phyloP scores from a whole-genome alignment of 2,888 invertebrate species.

The Acrobasis suavella region DNA sequence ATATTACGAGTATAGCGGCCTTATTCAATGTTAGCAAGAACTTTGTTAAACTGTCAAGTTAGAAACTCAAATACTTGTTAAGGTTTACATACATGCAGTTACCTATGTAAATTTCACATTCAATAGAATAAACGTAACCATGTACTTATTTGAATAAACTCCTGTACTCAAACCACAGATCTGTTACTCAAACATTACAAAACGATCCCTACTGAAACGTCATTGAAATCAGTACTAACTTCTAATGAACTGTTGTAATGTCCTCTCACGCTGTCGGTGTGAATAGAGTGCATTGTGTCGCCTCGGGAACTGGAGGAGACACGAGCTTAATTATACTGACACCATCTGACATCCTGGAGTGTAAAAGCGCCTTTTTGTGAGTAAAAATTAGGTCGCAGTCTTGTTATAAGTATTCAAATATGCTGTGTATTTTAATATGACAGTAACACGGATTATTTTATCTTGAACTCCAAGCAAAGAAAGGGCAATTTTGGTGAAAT shows the following conservation, averaged over 20 bases:
- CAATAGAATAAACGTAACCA: no score
- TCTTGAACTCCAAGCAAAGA: no score
- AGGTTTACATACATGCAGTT: no score
- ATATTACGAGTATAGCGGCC: no score
- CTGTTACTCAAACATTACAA: neutral
- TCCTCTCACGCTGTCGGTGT: neutral
- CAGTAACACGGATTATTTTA: no score
- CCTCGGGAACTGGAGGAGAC: neutral
- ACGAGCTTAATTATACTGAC: neutral
- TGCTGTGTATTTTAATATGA: neutral
- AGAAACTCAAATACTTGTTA: no score
- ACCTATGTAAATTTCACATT: no score
- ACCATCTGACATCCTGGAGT: constrained; percentile 1
- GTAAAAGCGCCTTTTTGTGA: neutral
- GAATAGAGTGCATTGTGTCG: neutral
- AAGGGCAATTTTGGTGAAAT: no score
- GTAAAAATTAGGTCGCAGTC: neutral
- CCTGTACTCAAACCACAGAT: neutral
- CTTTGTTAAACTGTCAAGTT: no score
- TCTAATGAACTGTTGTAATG: constrained; percentile 6
- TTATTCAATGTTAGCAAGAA: no score
- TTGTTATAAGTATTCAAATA: neutral
- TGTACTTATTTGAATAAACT: neutral
- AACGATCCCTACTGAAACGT: neutral
- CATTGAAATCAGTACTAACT: neutral